These are phyloP conservation scores for Kryptolebias ocellatus DNA, from an alignment of 2,797 vertebrate genomes.

Conservation along the genomic window DNA sequence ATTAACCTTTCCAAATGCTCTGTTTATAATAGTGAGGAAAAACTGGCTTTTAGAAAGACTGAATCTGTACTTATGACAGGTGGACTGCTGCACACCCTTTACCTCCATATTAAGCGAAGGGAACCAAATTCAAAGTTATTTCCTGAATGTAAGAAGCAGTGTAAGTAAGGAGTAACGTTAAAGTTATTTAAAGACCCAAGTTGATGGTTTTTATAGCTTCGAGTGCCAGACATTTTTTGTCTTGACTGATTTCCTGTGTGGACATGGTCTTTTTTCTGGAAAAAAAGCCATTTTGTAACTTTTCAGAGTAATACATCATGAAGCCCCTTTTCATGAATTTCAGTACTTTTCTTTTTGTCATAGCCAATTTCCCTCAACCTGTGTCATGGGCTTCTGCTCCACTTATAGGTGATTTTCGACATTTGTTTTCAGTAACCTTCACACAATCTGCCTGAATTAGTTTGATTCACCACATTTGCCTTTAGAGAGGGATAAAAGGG, in stretches of 20 bases:
- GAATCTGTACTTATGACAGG: conserved; percentile 52
- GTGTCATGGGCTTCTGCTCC: conserved; percentile 11
- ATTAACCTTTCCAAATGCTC: conserved; percentile 70
- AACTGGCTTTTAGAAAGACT: conserved; percentile 18
- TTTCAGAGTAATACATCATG: neutral
- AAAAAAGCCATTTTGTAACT: conserved; percentile 6
- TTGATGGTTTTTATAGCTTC: conserved; percentile 25
- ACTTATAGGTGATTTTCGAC: conserved; percentile 24
- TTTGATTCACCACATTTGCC: conserved; percentile 46
- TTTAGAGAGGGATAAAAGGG: conserved; percentile 27
- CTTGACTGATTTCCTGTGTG: conserved; percentile 31
- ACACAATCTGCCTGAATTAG: conserved; percentile 6
- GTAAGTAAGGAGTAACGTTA: conserved; percentile 1
- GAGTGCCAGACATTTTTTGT: conserved; percentile 28
- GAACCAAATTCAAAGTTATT: conserved; percentile 12
- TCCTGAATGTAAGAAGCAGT: conserved; percentile 10
- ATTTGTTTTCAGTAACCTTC: conserved; percentile 44
- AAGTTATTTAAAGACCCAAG: conserved; percentile 20
- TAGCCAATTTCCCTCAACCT: conserved; percentile 14
- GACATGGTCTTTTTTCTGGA: neutral
- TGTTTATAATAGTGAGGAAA: conserved; percentile 54
- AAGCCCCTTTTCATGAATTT: conserved; percentile 16
- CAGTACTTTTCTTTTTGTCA: conserved; percentile 7
- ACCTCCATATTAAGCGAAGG: neutral
- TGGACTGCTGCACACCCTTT: conserved; percentile 25